phyloP scores from a whole-genome alignment of 2,888 invertebrate genomes.

The Odontocerum albicorne region DNA sequence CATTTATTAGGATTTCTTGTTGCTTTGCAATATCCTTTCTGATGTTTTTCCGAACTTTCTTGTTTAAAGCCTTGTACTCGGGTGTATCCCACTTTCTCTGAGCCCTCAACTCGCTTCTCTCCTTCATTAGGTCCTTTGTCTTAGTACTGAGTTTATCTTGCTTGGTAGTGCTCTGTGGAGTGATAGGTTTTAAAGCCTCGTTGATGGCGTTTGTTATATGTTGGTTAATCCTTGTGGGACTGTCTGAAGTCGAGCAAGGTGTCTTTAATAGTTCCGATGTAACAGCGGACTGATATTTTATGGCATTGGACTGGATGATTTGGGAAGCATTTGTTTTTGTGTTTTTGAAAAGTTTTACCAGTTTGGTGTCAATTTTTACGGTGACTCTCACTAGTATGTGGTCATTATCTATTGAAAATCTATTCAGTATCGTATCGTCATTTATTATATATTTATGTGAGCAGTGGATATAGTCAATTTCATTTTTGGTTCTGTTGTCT shows the following conservation, averaged over 20 bases:
- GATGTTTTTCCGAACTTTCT: neutral
- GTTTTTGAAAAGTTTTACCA: neutral
- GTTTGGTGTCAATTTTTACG: neutral
- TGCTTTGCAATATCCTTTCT: neutral
- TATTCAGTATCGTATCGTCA: neutral
- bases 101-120: neutral
- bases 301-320: neutral
- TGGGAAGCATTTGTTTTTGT: neutral
- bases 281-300: neutral
- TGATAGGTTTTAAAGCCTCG: neutral
- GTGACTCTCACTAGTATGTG: neutral
- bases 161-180: neutral
- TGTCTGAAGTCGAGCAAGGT: neutral
- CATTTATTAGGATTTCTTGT: neutral
- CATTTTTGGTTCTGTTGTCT: neutral
- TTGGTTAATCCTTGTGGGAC: neutral
- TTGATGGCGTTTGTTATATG: neutral
- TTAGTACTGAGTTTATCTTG: neutral
- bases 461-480: constrained; percentile 1
- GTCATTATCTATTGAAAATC: neutral
- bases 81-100: neutral
- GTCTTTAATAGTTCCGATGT: neutral
- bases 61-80: neutral
- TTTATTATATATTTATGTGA: constrained; percentile 3
- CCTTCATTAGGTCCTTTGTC: neutral